phyloP scores from a whole-genome alignment of 2,888 invertebrate species.

The Rotaria macrura region DNA sequence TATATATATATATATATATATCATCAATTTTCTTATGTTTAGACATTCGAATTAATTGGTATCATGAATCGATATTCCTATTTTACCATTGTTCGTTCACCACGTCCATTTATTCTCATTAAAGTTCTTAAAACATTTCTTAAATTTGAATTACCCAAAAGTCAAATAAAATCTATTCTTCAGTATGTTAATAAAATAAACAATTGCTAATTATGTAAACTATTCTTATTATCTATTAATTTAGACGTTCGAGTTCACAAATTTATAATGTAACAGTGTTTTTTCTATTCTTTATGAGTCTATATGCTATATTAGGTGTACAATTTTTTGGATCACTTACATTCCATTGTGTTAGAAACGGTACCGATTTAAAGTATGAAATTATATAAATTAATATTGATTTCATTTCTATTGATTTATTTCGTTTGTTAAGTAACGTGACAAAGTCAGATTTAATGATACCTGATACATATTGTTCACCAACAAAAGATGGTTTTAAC shows the following conservation, averaged over 20 bases:
- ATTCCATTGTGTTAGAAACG: constrained; percentile 88
- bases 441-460: constrained; percentile 89
- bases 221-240: constrained; percentile 19
- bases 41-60: constrained; percentile 68
- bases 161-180: constrained; percentile 94
- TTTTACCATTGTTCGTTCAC: constrained; percentile 78
- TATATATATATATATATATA: no score
- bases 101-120: constrained; percentile 91
- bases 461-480: constrained; percentile 92
- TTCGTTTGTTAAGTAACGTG: constrained; percentile 58
- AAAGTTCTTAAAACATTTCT: constrained; percentile 88
- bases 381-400: background rate
- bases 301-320: constrained; percentile 92
- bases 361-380: constrained; percentile 58
- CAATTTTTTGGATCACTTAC: constrained; percentile 96
- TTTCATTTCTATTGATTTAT: background rate
- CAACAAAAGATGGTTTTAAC: constrained; percentile 72
- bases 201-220: background rate
- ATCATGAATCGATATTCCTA: constrained; percentile 60
- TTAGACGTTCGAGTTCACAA: constrained; percentile 93
- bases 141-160: constrained; percentile 97
- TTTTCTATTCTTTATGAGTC: constrained; percentile 97
- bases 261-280: constrained; percentile 99
- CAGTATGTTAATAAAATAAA: constrained; percentile 61
- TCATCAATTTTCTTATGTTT: background rate